Conservation (phyloP, 2,797 vertebrate genomes). For the Australoheros facetus region DNA sequence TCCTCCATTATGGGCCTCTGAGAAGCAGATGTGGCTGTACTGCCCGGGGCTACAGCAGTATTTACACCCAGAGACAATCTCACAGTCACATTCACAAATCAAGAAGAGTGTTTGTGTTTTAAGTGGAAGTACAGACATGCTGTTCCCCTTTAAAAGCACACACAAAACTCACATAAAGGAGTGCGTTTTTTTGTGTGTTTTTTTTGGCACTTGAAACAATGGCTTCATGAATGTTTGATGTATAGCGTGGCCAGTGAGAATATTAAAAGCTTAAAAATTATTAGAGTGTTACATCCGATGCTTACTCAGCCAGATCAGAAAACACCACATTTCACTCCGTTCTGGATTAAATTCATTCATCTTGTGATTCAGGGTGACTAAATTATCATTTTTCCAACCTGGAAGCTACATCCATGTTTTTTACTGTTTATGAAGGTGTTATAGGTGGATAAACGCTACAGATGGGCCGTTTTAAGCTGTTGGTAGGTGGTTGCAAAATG, state of each 20-base stretch:
- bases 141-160: conserved; percentile 17
- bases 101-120: neutral
- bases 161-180: neutral
- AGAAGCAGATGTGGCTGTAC: neutral
- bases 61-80: neutral
- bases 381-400: neutral
- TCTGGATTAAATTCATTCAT: neutral
- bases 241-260: neutral
- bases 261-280: neutral
- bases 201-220: neutral
- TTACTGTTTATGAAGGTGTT: too few species aligned
- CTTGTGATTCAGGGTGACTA: neutral
- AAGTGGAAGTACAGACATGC: neutral
- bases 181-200: neutral
- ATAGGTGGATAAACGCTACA: too few species aligned
- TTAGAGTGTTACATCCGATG: neutral
- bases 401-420: too few species aligned
- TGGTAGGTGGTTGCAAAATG: too few species aligned
- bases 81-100: neutral
- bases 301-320: neutral
- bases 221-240: neutral
- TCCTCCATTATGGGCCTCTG: neutral
- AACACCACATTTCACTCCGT: neutral
- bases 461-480: too few species aligned
- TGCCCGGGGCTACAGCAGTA: neutral